These are phyloP conservation scores for Amniataba percoides DNA, from an alignment of 2,797 vertebrate species.

Conservation along the genomic window DNA sequence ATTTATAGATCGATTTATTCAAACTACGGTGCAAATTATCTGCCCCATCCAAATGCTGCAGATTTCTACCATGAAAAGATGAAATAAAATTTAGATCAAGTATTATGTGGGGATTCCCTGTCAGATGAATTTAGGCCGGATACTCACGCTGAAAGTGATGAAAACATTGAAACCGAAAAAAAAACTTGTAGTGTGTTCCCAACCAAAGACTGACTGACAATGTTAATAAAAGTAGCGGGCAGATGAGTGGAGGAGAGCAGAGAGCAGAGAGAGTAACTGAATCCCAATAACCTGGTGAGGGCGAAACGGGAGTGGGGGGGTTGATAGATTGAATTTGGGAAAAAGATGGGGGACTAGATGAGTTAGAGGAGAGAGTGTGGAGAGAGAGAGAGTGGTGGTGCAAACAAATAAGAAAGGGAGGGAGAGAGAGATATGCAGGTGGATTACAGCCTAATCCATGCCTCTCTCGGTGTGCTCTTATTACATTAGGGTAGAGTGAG, in stretches of 20 bases:
- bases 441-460: constrained; percentile 69
- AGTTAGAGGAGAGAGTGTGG: too few species aligned
- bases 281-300: constrained; percentile 42
- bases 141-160: constrained; percentile 34
- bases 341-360: constrained; percentile 10
- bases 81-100: neutral
- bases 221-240: constrained; percentile 21
- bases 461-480: constrained; percentile 59
- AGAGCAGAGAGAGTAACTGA: constrained; percentile 25
- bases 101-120: constrained; percentile 7
- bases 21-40: neutral
- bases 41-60: neutral
- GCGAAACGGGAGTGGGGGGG: constrained; percentile 25
- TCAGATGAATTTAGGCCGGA: constrained; percentile 1
- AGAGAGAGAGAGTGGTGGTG: constrained; percentile 22
- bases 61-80: neutral
- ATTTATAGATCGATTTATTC: neutral
- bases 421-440: constrained; percentile 46
- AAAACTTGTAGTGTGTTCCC: constrained; percentile 20
- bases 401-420: constrained; percentile 46
- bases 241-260: constrained; percentile 7
- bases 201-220: constrained; percentile 26
- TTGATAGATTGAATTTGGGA: constrained; percentile 36
- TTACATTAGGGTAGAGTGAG: constrained; percentile 68
- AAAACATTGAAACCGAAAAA: constrained; percentile 10